Evolutionary conservation across 2,888 invertebrate genomes (phyloP).

Genomic region (Habroteleia sp.): DNA sequence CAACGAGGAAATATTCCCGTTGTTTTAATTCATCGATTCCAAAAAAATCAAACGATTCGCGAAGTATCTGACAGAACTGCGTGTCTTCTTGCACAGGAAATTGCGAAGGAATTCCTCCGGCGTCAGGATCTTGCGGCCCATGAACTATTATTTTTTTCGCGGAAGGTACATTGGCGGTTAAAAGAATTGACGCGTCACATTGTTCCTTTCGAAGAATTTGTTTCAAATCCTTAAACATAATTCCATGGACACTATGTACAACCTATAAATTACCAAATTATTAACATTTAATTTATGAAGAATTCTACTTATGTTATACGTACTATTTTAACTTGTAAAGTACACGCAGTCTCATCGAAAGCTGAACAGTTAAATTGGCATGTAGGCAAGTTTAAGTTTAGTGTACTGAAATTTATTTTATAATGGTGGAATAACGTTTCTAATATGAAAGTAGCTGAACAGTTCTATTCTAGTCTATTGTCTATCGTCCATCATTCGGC

Average conservation of each 20-base stretch:
- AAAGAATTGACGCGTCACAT: conserved; percentile 97
- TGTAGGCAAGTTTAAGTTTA: no score
- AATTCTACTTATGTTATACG: no score
- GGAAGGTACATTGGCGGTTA: conserved; percentile 99
- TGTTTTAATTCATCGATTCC: conserved; percentile 95
- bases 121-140: conserved; percentile 93
- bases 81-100: conserved; percentile 99
- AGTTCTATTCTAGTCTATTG: no score
- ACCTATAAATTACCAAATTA: conserved; percentile 83
- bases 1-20: conserved; percentile 96
- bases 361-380: no score
- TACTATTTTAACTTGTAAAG: no score
- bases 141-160: conserved; percentile 99
- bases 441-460: no score
- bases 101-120: conserved; percentile 97
- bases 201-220: conserved; percentile 99
- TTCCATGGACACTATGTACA: conserved; percentile 98
- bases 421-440: no score
- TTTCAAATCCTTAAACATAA: conserved; percentile 99
- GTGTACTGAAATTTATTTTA: no score
- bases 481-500: no score
- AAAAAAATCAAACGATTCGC: conserved; percentile 98
- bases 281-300: neutral
- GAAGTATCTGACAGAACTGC: conserved; percentile 95
- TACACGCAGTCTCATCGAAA: no score